Percentiles rank a stretch among this genome's conserved stretches.
Conservation (phyloP, 2,888 invertebrate species). For the Helobdella robusta region DNA sequence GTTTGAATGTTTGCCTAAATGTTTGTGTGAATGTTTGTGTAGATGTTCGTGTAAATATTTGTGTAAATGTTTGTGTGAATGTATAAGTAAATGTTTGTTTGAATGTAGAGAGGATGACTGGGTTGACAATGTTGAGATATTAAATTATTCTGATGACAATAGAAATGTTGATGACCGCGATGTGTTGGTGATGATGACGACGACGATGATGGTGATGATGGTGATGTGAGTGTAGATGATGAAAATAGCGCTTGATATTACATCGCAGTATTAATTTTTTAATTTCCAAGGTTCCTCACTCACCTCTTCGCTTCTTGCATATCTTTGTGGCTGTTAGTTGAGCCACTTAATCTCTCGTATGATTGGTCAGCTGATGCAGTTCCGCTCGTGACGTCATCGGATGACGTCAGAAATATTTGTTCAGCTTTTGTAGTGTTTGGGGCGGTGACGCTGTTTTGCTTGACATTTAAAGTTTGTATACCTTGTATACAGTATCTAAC, state of each 20-base stretch:
- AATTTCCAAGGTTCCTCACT: slow-evolving; percentile 25
- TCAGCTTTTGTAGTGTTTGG: not conserved
- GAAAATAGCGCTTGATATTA: not conserved
- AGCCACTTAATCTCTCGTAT: slow-evolving; percentile 27
- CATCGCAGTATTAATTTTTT: not conserved
- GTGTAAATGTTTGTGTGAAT: no score
- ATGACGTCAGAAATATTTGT: slow-evolving; percentile 25
- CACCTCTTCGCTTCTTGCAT: slow-evolving; percentile 20
- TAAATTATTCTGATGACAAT: no score
- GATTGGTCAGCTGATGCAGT: slow-evolving; percentile 31
- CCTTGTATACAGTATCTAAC: no score
- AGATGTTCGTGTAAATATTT: no score
- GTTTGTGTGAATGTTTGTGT: no score
- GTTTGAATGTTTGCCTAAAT: no score
- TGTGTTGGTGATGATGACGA: not conserved
- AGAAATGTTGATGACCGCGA: not conserved
- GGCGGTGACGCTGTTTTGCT: not conserved
- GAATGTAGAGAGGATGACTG: no score
- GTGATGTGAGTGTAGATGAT: not conserved
- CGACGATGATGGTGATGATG: not conserved
- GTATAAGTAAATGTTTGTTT: no score
- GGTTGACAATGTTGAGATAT: no score
- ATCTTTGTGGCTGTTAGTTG: slow-evolving; percentile 25
- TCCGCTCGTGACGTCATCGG: slow-evolving; percentile 24
- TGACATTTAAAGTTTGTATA: no score